These are phyloP conservation scores for Elymnias hypermnestra DNA, from an alignment of 1,140 invertebrate species.

Conservation along the genomic window DNA sequence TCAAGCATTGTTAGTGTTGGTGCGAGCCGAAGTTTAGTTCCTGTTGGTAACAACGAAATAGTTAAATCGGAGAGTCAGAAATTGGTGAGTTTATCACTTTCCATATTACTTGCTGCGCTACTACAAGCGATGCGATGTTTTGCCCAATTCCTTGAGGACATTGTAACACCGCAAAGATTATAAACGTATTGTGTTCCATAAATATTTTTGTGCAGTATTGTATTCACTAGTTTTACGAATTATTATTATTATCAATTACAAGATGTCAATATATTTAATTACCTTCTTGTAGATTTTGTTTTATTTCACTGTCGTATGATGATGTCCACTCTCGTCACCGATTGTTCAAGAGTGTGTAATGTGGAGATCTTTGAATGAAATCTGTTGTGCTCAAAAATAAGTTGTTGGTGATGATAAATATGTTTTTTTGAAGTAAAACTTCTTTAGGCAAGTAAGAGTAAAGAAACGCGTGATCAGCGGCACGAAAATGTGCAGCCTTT, in stretches of 20 bases:
- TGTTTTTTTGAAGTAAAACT: too few species aligned
- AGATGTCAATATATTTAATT: slow-evolving; percentile 60
- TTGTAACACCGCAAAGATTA: slow-evolving; percentile 63
- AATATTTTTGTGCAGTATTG: slow-evolving; percentile 50
- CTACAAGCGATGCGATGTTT: slow-evolving; percentile 68
- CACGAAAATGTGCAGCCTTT: too few species aligned
- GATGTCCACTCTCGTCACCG: too few species aligned
- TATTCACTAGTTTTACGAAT: slow-evolving; percentile 47
- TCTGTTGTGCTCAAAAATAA: too few species aligned
- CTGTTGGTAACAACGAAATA: slow-evolving; percentile 60
- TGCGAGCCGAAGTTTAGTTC: slow-evolving; percentile 60
- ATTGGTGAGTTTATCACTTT: slow-evolving; percentile 62
- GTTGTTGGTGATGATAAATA: too few species aligned
- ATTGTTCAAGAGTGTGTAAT: too few species aligned
- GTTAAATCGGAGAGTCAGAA: slow-evolving; percentile 61
- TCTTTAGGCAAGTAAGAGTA: too few species aligned
- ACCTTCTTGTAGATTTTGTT: slow-evolving; percentile 49
- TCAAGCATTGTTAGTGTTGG: slow-evolving; percentile 50
- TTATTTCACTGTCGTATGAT: slow-evolving; percentile 34
- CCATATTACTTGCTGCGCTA: slow-evolving; percentile 61
- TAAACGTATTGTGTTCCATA: slow-evolving; percentile 42
- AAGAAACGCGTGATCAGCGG: too few species aligned
- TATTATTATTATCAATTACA: slow-evolving; percentile 30
- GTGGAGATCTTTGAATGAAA: too few species aligned
- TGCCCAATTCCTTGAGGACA: slow-evolving; percentile 67